Evolutionary conservation across 2,888 invertebrate species (phyloP).

Genomic region (Hydriomena furcata): DNA sequence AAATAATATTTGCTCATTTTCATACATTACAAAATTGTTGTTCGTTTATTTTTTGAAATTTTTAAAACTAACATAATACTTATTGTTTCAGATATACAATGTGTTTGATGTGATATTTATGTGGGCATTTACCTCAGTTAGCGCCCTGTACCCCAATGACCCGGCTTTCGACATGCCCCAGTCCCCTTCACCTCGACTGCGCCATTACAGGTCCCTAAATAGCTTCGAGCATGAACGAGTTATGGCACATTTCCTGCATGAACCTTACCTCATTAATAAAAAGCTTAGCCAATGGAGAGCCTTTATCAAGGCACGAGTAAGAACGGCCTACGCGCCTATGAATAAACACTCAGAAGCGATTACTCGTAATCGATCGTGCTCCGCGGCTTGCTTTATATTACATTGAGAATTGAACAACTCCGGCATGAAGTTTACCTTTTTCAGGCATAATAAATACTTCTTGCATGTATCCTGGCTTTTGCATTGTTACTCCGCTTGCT

Average conservation of each 20-base stretch:
- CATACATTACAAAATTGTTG: background rate
- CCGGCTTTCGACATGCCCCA: constrained; percentile 89
- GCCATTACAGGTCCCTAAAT: constrained; percentile 89
- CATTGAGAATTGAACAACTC: background rate
- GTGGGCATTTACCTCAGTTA: constrained; percentile 72
- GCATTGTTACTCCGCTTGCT: constrained; percentile 7
- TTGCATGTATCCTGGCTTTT: constrained; percentile 11
- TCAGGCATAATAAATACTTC: background rate
- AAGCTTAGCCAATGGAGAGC: background rate
- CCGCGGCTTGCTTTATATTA: constrained; percentile 1
- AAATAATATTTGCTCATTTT: no score
- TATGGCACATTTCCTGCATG: constrained; percentile 10
- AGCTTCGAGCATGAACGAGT: constrained; percentile 60
- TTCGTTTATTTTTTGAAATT: background rate
- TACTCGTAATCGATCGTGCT: background rate
- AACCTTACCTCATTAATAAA: background rate
- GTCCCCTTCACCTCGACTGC: constrained; percentile 87
- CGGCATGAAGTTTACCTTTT: no score
- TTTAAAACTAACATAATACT: constrained; percentile 25
- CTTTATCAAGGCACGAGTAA: background rate
- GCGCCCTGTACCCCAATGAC: constrained; percentile 81
- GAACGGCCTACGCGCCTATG: no score
- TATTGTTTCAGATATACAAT: constrained; percentile 82
- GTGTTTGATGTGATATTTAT: constrained; percentile 81
- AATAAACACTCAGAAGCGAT: no score